Base-by-base conservation (phyloP, 2,797 vertebrate genomes). In the Gallirallus australis region DNA sequence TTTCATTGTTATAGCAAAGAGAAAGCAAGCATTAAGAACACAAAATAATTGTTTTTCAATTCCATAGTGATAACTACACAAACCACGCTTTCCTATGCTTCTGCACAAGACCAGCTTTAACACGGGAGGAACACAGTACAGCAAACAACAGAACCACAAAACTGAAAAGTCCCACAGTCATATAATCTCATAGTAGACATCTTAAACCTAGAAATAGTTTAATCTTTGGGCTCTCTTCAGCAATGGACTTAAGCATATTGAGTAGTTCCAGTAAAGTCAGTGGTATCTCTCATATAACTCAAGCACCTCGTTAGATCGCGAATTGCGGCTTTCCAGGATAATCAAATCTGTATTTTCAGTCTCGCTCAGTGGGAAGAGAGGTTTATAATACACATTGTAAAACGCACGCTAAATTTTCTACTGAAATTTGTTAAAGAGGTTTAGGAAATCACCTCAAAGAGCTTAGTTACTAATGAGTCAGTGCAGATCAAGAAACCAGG, bases 381-480 rank as follows among this genome's bases (percentile, higher is more conserved):
- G 19, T n/a, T 70, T 85, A 80, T 57, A 90, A n/a, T 11, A 70
- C 7, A 42, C 13, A 9, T 23, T 60, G 64, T 59, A 52, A 85
- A 57, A 85, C 5, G 24, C 2, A 5, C 5, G 21, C 19, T 66
- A 73, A 72, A 81, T n/a, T 19, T 66, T 40, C 48, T 70, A 54
- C 39, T 42, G 9, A 37, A 70, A 83, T 54, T 89, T 4, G 0
- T 54, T 73, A 11, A 82, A 75, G 61, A 71, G 15, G 39, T 70
- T 86, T 78, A 47, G 25, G 48, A 91, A 75, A 87, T 78, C 12
- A 1, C 63, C 75, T 90, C 24, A 39, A 87, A 91, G 68, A 82
- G 53, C 40, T 87, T 20, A 25, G n/a, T 42, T 94, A 86, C 61
- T 90, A 76, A 69, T 45, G 72, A 93, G 82, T 78, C 72, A 83